Percentiles rank a stretch among this genome's conserved stretches.
phyloP scores from a whole-genome alignment of 2,888 invertebrate genomes.

The Eilema depressum region DNA sequence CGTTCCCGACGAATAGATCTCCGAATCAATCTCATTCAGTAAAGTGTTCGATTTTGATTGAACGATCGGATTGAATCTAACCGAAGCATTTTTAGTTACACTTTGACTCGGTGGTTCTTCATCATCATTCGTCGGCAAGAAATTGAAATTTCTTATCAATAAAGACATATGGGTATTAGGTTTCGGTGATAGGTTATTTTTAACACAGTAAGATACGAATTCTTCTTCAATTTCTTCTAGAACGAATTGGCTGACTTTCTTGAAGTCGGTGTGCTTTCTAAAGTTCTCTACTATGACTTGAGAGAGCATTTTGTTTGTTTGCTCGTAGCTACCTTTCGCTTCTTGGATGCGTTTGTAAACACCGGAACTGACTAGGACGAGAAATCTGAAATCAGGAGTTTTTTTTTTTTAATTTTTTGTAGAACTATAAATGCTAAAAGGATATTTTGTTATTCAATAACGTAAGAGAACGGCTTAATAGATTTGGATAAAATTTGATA shows the following conservation, averaged over 20 bases:
- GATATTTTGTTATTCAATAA: neutral
- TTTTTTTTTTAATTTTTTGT: neutral
- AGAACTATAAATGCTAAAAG: no score
- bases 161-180: slow-evolving; percentile 95
- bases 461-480: no score
- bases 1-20: slow-evolving; percentile 72
- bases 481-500: no score
- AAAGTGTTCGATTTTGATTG: slow-evolving; percentile 83
- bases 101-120: slow-evolving; percentile 52
- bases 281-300: slow-evolving; percentile 94
- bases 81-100: slow-evolving; percentile 82
- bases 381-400: slow-evolving; percentile 85
- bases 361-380: slow-evolving; percentile 94
- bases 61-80: slow-evolving; percentile 89
- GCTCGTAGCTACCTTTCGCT: slow-evolving; percentile 89
- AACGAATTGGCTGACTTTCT: slow-evolving; percentile 94
- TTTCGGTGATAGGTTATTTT: slow-evolving; percentile 81
- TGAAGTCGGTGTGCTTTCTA: slow-evolving; percentile 91
- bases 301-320: slow-evolving; percentile 93
- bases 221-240: slow-evolving; percentile 94
- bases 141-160: slow-evolving; percentile 95
- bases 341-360: slow-evolving; percentile 94
- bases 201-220: slow-evolving; percentile 92
- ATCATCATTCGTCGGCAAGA: slow-evolving; percentile 87
- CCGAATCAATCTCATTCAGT: slow-evolving; percentile 78